phyloP scores from a whole-genome alignment of 23 tunicate genomes.

The Diplosoma virens region DNA sequence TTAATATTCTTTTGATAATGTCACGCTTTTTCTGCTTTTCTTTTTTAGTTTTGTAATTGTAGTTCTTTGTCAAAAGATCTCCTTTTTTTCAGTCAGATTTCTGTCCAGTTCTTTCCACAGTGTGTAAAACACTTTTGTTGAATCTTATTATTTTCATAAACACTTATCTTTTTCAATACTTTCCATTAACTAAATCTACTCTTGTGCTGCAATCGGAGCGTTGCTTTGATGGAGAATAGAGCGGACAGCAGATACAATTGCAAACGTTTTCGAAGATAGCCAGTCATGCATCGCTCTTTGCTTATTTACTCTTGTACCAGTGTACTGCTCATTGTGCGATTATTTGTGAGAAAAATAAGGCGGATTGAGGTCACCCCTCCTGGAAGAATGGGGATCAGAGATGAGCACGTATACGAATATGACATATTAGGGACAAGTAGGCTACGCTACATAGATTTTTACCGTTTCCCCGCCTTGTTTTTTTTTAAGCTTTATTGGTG shows the following conservation, averaged over 20 bases:
- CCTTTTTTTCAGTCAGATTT: not conserved
- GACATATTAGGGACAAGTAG: no score
- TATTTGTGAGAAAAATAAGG: not conserved
- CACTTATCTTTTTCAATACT: not conserved
- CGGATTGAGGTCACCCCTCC: no score
- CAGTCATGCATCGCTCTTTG: not conserved
- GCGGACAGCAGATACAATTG: not conserved
- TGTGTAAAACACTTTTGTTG: not conserved
- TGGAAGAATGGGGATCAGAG: no score
- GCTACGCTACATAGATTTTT: no score
- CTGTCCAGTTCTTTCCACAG: not conserved
- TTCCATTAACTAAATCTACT: not conserved
- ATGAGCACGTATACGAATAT: no score
- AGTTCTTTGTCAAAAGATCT: not conserved
- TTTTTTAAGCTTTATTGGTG: no score
- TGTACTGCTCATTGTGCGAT: not conserved
- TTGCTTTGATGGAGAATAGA: not conserved
- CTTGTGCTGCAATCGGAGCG: not conserved
- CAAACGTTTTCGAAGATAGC: not conserved
- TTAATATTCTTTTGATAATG: not conserved
- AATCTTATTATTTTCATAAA: not conserved
- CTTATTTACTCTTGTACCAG: not conserved
- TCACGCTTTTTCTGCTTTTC: not conserved
- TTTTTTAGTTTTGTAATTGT: not conserved
- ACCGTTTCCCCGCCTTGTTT: no score